phyloP scores from a whole-genome alignment of 2,797 vertebrate species.

The Varecia variegata region DNA sequence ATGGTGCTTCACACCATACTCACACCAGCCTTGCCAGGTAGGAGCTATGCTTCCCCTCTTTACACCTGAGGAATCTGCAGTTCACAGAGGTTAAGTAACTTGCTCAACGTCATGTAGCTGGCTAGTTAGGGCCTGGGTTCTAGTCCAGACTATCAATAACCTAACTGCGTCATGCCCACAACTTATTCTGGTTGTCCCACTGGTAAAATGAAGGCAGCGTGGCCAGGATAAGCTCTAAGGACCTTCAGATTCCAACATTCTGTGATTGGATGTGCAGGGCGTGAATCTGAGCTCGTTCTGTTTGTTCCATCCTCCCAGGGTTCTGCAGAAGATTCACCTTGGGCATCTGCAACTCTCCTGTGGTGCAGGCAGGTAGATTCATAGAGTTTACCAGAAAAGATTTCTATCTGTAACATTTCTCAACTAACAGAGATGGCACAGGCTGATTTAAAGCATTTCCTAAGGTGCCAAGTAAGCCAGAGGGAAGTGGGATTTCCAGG shows the following conservation, averaged over 20 bases:
- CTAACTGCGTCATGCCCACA: background rate
- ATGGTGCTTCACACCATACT: background rate
- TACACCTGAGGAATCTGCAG: background rate
- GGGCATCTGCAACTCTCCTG: background rate
- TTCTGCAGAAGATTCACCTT: background rate
- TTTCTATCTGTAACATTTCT: background rate
- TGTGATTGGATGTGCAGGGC: background rate
- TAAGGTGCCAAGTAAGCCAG: background rate
- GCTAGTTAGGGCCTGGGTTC: background rate
- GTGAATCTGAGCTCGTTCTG: background rate
- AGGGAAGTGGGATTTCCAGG: rapidly evolving
- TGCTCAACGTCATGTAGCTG: background rate
- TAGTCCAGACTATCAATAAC: background rate
- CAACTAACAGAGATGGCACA: background rate
- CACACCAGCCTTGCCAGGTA: background rate
- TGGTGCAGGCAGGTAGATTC: background rate
- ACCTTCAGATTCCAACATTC: too few species aligned
- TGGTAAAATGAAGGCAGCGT: background rate
- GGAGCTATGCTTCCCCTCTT: background rate
- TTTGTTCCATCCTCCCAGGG: background rate
- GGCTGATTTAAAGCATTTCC: background rate
- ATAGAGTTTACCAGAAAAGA: background rate
- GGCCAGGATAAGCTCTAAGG: background rate
- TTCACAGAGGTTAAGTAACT: background rate
- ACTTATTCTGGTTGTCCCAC: background rate